These are phyloP conservation scores for Epinotia nisella DNA, from an alignment of 2,888 invertebrate species.

Conservation along the genomic window DNA sequence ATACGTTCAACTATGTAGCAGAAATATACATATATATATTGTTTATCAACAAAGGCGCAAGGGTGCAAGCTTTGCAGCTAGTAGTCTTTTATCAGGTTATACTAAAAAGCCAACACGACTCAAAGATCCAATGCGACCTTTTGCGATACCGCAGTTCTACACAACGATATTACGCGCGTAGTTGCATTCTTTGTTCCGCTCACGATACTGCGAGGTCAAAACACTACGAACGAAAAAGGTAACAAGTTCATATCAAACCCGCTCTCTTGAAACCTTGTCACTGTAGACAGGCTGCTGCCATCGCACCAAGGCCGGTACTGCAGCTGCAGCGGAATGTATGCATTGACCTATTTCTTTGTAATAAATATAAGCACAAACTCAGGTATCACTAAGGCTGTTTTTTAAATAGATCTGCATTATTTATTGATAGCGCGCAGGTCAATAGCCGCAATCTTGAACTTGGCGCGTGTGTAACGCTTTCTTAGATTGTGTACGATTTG, in stretches of 20 bases:
- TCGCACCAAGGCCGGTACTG: conserved; percentile 39
- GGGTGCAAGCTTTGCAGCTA: not conserved
- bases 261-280: not conserved
- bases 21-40: too few relatives aligned
- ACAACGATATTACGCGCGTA: conserved; percentile 37
- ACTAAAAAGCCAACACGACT: not conserved
- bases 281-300: conserved; percentile 24
- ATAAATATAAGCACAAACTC: conserved; percentile 20
- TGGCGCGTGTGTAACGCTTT: conserved; percentile 10
- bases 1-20: too few relatives aligned
- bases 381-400: conserved; percentile 22
- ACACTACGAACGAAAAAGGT: conserved; percentile 2
- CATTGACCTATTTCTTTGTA: conserved; percentile 38
- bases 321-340: conserved; percentile 39
- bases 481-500: conserved; percentile 1
- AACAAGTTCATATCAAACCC: not conserved
- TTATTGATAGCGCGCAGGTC: conserved; percentile 31
- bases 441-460: conserved; percentile 39
- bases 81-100: not conserved
- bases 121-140: not conserved
- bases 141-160: conserved; percentile 6
- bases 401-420: conserved; percentile 41
- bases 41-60: not conserved
- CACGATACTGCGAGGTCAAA: conserved; percentile 37
- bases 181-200: conserved; percentile 43